Evolutionary conservation across 2,888 invertebrate species (phyloP).

Genomic region (Sinhomidia bicolor): DNA sequence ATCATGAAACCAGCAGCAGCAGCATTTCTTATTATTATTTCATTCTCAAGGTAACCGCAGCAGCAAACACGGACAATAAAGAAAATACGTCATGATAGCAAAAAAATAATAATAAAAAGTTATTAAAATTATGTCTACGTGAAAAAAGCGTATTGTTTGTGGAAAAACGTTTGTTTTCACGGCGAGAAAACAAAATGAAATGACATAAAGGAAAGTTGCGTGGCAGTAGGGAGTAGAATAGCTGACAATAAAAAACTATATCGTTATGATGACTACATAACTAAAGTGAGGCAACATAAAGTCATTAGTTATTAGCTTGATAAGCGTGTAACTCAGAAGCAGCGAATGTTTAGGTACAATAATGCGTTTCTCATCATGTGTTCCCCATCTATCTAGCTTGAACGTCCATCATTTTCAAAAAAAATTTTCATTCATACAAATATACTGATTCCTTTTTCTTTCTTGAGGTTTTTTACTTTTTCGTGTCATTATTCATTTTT

Average conservation of each 20-base stretch:
- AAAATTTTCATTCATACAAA: background rate
- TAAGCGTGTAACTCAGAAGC: conserved; percentile 25
- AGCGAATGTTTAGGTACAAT: background rate
- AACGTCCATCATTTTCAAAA: no score
- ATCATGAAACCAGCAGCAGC: conserved; percentile 5
- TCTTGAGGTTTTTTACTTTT: background rate
- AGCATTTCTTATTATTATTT: conserved; percentile 43
- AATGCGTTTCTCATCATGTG: background rate
- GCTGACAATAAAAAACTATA: conserved; percentile 34
- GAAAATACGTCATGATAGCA: conserved; percentile 46
- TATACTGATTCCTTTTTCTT: background rate
- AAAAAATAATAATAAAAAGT: background rate
- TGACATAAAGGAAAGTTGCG: background rate
- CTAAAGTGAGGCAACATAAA: background rate
- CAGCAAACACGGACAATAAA: no score
- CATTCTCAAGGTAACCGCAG: conserved; percentile 58
- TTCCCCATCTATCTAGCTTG: no score
- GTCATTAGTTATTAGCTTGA: background rate
- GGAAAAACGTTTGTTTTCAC: conserved; percentile 68
- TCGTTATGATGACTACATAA: background rate
- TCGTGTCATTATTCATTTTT: background rate
- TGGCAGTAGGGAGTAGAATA: background rate
- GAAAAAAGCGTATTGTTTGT: background rate
- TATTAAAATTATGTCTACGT: no score
- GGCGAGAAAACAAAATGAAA: conserved; percentile 32